Evolutionary conservation across 2,797 vertebrate species (phyloP).

Genomic region (Gorsachius magnificus): DNA sequence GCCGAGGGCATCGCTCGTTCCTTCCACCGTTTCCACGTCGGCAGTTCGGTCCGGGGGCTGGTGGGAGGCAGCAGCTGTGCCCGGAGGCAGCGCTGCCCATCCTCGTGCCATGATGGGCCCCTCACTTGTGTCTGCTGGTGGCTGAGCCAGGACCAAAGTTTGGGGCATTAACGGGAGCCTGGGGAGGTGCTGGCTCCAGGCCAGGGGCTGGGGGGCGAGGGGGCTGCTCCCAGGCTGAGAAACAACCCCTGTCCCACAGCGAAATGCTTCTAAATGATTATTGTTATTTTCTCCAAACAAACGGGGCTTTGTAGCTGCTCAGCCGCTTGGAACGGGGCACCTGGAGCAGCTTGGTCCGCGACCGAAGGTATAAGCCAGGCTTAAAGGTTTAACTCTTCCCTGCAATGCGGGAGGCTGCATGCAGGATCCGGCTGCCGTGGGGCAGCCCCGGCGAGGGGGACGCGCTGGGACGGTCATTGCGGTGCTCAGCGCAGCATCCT

Average conservation of each 20-base stretch:
- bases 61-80: neutral
- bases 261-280: neutral
- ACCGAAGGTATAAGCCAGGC: neutral
- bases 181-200: neutral
- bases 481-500: neutral
- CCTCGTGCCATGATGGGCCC: fast-evolving
- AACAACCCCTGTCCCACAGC: fast-evolving
- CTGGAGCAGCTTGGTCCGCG: neutral
- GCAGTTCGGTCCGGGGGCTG: neutral
- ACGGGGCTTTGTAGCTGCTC: neutral
- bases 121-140: fast-evolving
- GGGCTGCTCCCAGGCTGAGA: neutral
- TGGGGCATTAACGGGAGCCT: neutral
- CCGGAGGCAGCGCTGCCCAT: neutral
- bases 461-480: fast-evolving
- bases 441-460: neutral
- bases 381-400: neutral
- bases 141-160: neutral
- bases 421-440: fast-evolving
- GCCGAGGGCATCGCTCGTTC: neutral
- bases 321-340: neutral
- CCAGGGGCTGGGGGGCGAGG: neutral
- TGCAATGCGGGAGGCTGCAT: fast-evolving
- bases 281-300: neutral
- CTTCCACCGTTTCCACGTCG: fast-evolving